Base-by-base conservation (phyloP, 1,140 invertebrate genomes). In the Nasonia longicornis region DNA sequence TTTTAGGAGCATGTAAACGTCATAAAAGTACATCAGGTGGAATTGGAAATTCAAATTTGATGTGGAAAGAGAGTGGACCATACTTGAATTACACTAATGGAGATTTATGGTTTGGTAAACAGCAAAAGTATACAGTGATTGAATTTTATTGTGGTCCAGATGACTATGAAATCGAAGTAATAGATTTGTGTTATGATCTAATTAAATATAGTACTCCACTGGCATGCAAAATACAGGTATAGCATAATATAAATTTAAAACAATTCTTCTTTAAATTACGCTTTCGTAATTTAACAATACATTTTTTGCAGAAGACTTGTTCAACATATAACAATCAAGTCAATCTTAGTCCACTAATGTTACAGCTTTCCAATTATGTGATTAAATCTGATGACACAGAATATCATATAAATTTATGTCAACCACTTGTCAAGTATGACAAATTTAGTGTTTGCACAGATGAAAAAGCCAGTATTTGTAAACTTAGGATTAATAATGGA, bases 71-170 rank as follows among this genome's bases (percentile, higher is more conserved):
- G 81, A 89, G 87, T 80, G 91, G 91, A 72, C 89, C 90, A 14
- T 93, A 92, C 86, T 87, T 92, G 75, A 90, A 92, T 82, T 93
- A 93, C 83, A 91, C 91, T 31, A 85, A 91, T 80, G 92, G 92
- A 26, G 86, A 87, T 76, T 48, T 85, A 64, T 93, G 92, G 77
- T 66, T 12, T 48, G 2, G 16, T 58, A 83, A 80, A 8, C 79
- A 81, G 81, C 85, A 69, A 29, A 88, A 85, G 52, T 91, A 91
- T 83, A 92, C 92, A 52, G 85, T 90, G 87, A 92, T 93, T 82
- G 88, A 88, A 84, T 93, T 93, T 85, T 86, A 89, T 75, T 92
- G 92, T 80, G 85, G 85, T 20, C 84, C 92, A 85, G 11, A n/a
- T 35, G 75, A 77, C 69, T 35, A n/a, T 67, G 75, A 66, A 76